phyloP scores from a whole-genome alignment of 2,113 vertebrate genomes.

The Calidris pugnax region DNA sequence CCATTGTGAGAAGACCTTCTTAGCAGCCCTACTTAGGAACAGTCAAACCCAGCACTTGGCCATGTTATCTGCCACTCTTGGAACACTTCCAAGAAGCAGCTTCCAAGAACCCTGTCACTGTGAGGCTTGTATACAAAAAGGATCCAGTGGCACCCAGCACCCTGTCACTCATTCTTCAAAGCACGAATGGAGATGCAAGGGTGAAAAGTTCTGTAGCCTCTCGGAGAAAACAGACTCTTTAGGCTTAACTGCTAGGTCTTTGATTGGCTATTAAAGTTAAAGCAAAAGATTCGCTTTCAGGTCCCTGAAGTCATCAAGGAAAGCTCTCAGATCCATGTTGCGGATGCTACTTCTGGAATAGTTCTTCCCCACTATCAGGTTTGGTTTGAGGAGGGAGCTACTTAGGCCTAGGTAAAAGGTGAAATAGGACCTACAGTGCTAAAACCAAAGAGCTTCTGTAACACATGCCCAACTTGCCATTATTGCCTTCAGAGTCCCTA shows the following conservation, averaged over 20 bases:
- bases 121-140: not conserved
- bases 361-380: not conserved
- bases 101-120: not conserved
- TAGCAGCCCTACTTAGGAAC: no score
- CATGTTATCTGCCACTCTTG: not conserved
- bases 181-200: not conserved
- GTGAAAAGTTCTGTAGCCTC: not conserved
- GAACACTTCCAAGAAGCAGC: not conserved
- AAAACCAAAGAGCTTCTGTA: not conserved
- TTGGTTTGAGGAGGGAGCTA: not conserved
- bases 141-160: not conserved
- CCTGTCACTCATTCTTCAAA: not conserved
- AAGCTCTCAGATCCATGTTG: not conserved
- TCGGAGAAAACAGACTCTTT: not conserved
- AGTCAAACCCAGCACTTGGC: not conserved
- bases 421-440: no score
- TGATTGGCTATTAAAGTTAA: not conserved
- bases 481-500: not conserved
- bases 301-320: not conserved
- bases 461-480: accelerated
- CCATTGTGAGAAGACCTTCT: accelerated
- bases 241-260: not conserved
- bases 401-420: not conserved
- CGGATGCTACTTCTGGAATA: not conserved
- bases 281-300: not conserved